Conservation (phyloP, 2,888 invertebrate genomes). For the Cantharis rustica region DNA sequence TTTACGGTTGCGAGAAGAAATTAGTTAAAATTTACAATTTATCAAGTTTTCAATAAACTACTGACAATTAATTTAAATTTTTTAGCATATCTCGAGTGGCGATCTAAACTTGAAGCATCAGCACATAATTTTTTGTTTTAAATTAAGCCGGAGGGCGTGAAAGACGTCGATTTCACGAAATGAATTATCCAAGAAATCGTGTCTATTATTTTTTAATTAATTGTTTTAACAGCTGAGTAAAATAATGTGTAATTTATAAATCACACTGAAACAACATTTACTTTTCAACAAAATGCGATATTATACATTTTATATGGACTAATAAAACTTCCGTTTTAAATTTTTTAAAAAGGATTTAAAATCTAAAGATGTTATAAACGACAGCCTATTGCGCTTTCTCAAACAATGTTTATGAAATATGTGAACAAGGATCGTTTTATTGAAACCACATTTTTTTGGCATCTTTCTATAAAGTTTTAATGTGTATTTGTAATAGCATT, state of each 20-base stretch:
- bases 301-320: too few species aligned
- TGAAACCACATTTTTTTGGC: too few species aligned
- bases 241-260: background rate
- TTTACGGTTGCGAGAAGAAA: slow-evolving; percentile 29
- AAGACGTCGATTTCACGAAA: background rate
- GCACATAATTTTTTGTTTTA: slow-evolving; percentile 2
- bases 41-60: slow-evolving; percentile 32
- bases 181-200: background rate
- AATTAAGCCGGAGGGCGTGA: slow-evolving; percentile 14
- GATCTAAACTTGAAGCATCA: slow-evolving; percentile 10
- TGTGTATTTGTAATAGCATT: too few species aligned
- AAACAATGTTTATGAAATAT: too few species aligned
- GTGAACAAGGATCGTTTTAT: too few species aligned
- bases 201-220: background rate
- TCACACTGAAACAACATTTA: background rate
- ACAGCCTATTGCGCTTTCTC: too few species aligned
- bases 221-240: background rate
- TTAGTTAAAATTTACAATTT: slow-evolving; percentile 36
- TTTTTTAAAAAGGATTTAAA: too few species aligned
- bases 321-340: too few species aligned
- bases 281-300: too few species aligned
- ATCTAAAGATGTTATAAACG: too few species aligned
- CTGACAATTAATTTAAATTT: slow-evolving; percentile 41
- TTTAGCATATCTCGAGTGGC: slow-evolving; percentile 30
- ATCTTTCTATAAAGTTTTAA: too few species aligned